Evolutionary conservation across 2,888 invertebrate species (phyloP).

Genomic region (Galerucella nymphaeae): DNA sequence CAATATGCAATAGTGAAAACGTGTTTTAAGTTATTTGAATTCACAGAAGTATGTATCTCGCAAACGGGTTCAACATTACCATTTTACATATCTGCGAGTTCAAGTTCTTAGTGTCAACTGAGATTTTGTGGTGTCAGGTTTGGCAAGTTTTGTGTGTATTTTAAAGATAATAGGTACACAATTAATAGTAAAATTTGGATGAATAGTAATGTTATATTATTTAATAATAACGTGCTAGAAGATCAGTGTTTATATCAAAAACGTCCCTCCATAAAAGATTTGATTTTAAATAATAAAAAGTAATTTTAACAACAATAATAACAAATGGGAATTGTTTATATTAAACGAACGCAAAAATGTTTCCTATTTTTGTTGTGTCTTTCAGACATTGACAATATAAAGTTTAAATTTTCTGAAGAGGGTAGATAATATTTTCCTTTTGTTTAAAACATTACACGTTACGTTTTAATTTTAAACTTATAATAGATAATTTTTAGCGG

Average conservation of each 20-base stretch:
- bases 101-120: neutral
- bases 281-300: too few relatives aligned
- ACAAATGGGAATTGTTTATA: too few relatives aligned
- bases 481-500: neutral
- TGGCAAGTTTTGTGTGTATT: neutral
- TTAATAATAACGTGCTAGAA: too few relatives aligned
- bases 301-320: too few relatives aligned
- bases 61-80: constrained; percentile 1
- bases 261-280: too few relatives aligned
- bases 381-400: too few relatives aligned
- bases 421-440: neutral
- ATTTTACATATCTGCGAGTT: neutral
- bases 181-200: too few relatives aligned
- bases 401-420: neutral
- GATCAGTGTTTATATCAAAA: too few relatives aligned
- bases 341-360: too few relatives aligned
- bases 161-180: neutral
- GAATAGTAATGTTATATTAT: too few relatives aligned
- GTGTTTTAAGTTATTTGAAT: constrained; percentile 26
- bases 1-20: constrained; percentile 17
- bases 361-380: too few relatives aligned
- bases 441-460: neutral
- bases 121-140: neutral
- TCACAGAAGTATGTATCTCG: neutral
- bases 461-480: neutral